Conservation (phyloP, 2,797 vertebrate species). For the Pteropus rufus region DNA sequence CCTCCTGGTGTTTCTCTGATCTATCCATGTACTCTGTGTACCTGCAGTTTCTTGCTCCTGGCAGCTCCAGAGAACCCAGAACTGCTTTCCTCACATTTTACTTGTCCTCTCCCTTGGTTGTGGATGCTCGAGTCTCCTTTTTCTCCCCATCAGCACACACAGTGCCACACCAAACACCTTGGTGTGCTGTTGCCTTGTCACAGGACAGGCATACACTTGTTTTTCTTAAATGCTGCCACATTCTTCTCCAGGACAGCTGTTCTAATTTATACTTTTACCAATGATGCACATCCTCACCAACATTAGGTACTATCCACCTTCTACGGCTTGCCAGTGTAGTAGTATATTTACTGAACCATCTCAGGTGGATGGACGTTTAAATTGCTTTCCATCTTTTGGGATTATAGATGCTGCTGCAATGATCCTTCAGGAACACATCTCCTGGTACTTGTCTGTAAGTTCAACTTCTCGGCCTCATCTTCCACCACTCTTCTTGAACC, state of each 20-base stretch:
- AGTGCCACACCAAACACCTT: not conserved
- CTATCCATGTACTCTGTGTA: not conserved
- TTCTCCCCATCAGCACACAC: not conserved
- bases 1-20: not conserved
- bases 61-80: not conserved
- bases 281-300: not conserved
- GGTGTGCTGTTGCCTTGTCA: not conserved
- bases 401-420: not conserved
- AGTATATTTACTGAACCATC: not conserved
- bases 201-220: not conserved
- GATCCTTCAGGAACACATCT: not conserved
- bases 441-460: not conserved
- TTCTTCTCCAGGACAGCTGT: not conserved
- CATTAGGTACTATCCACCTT: accelerated
- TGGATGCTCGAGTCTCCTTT: not conserved
- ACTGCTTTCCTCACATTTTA: not conserved
- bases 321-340: not conserved
- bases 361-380: not conserved
- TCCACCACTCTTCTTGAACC: not conserved
- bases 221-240: not conserved
- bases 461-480: not conserved
- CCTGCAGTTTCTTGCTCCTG: not conserved
- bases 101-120: not conserved
- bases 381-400: not conserved
- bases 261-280: not conserved